Base-by-base conservation (phyloP, 2,888 invertebrate species). In the Sphaeridia pumilis region DNA sequence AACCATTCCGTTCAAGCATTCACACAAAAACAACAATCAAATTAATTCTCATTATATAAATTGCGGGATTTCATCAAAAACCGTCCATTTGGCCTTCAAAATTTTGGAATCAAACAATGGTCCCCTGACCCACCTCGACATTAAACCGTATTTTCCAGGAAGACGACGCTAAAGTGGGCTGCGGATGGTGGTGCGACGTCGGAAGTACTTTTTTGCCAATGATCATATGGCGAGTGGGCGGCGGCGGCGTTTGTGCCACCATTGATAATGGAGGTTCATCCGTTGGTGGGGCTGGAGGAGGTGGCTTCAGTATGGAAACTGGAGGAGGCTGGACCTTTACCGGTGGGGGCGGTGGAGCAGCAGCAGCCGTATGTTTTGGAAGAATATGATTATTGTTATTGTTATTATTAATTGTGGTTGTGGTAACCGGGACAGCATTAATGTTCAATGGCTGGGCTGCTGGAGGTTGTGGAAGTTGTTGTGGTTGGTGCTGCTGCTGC, bases 61-160 rank as follows among this genome's bases (percentile, higher is more conserved):
- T 31, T 7, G 31, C 31, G 7, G 14, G 31, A 31, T 31, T 14
- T 14, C 31, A 31, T 31, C 31, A 10, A 10, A 31, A 7, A 31
- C 14, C 14, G 10, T 31, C 31, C 14, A 7, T 31, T 10, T 7
- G 31, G 31, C 31, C 31, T 31, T 31, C 10, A 31, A 7, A 31
- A 31, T 31, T 31, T 31, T 31, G 14, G 31, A 31, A 31, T 31
- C 14, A 31, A 31, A 61, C 63, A 42, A 58, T 54, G 31, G 63
- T 64, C 22, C 63, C 63, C 50, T 59, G 61, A 59, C 63, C 63
- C 49, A 64, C 63, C 63, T 64, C 63, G 49, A 64, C 57, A 50
- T 64, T 64, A 57, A 64, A 64, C 46, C 63, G 54, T 46, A 64
- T 64, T 57, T 57, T 61, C 63, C 63, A 64, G 22, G 63, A 52